Evolutionary conservation across 2,113 vertebrate species (phyloP).

Genomic region (Oxyura jamaicensis): DNA sequence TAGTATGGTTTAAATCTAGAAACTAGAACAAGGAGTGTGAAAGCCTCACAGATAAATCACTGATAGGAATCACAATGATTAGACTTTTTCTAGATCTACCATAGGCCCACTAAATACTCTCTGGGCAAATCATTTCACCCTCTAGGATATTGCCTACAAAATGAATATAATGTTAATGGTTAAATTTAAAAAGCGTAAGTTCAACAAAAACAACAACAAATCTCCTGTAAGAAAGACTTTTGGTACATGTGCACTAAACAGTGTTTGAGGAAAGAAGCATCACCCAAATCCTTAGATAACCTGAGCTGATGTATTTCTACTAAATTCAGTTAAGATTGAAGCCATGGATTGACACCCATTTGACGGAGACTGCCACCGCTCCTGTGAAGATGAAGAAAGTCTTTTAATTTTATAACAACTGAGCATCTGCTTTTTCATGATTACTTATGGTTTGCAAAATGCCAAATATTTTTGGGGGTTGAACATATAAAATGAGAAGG

Average conservation of each 20-base stretch:
- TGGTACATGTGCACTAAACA: background rate
- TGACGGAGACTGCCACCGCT: background rate
- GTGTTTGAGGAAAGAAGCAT: background rate
- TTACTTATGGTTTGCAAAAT: background rate
- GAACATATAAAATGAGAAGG: background rate
- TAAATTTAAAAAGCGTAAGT: background rate
- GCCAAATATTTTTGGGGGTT: background rate
- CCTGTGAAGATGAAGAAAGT: background rate
- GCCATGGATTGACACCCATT: background rate
- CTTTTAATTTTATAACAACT: background rate
- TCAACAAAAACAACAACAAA: background rate
- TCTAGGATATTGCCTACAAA: background rate
- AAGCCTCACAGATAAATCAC: background rate
- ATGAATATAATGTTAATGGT: background rate
- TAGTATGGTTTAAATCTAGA: background rate
- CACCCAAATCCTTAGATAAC: background rate
- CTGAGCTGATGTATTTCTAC: background rate
- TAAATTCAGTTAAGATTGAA: background rate
- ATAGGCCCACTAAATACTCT: background rate
- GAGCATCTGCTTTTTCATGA: background rate
- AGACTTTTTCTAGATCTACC: background rate
- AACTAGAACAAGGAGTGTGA: background rate
- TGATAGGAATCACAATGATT: background rate
- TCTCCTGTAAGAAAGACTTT: background rate
- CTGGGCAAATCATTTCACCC: background rate